These are phyloP conservation scores for Theropithecus gelada DNA, from an alignment of 2,113 vertebrate species.

Conservation along the genomic window DNA sequence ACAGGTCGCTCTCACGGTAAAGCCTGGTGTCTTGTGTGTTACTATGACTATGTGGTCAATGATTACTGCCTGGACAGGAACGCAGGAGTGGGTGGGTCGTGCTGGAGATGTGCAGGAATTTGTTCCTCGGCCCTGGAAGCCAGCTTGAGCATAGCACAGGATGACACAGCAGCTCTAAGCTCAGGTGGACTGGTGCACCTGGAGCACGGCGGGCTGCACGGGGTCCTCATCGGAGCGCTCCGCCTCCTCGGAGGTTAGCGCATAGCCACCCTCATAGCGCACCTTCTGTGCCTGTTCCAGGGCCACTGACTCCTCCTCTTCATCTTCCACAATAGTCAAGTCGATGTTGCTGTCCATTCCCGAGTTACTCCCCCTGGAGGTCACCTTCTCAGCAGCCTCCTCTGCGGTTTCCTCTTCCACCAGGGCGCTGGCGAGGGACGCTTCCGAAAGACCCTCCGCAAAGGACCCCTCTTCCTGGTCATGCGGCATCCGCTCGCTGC, in stretches of 20 bases:
- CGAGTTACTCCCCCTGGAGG: slow-evolving; percentile 62
- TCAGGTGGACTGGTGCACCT: slow-evolving; percentile 80
- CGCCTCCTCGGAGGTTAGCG: neutral
- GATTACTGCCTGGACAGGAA: neutral
- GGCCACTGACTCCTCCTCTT: slow-evolving; percentile 76
- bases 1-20: neutral
- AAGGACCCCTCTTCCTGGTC: slow-evolving; percentile 78
- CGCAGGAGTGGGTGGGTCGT: fast-evolving
- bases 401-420: slow-evolving; percentile 69
- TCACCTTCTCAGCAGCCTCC: slow-evolving; percentile 63
- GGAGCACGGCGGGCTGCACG: slow-evolving; percentile 80
- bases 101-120: neutral
- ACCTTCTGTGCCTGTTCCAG: slow-evolving; percentile 77
- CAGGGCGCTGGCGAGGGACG: slow-evolving; percentile 76
- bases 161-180: fast-evolving
- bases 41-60: fast-evolving
- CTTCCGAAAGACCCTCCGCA: slow-evolving; percentile 79
- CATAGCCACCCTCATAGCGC: slow-evolving; percentile 70
- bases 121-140: neutral
- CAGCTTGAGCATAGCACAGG: fast-evolving
- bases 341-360: slow-evolving; percentile 82
- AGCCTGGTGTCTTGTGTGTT: neutral
- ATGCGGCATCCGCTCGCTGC: slow-evolving; percentile 48
- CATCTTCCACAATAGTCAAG: slow-evolving; percentile 85
- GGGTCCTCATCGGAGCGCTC: slow-evolving; percentile 77